Percentiles rank a stretch among this genome's conserved stretches.
phyloP scores from a whole-genome alignment of 2,113 vertebrate genomes.

The Pelodiscus sinensis region DNA sequence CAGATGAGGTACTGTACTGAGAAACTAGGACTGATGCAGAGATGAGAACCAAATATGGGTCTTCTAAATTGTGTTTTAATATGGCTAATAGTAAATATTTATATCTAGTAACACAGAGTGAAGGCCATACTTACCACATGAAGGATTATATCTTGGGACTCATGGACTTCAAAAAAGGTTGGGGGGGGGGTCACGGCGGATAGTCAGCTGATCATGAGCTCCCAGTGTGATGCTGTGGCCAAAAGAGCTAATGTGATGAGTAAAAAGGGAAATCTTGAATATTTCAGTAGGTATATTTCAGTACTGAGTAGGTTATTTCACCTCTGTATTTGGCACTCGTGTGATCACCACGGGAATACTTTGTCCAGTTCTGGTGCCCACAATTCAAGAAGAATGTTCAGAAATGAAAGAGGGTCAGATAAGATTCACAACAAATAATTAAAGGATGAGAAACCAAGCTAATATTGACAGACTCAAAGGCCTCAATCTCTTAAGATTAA shows the following conservation, averaged over 20 bases:
- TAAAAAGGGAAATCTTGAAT: neutral
- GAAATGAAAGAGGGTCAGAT: neutral
- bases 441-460: neutral
- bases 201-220: neutral
- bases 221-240: neutral
- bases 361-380: neutral
- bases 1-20: neutral
- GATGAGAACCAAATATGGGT: neutral
- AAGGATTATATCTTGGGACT: neutral
- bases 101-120: neutral
- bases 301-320: neutral
- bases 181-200: neutral
- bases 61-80: neutral
- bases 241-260: neutral
- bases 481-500: neutral
- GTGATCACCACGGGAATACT: neutral
- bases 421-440: neutral
- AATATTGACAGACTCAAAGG: neutral
- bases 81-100: neutral
- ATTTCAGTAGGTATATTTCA: too few species aligned
- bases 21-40: neutral
- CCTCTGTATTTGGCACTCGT: neutral
- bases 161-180: neutral
- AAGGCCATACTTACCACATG: neutral
- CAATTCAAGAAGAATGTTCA: neutral